Evolutionary conservation across 2,797 vertebrate genomes (phyloP).

Genomic region (Cyprinella venusta): DNA sequence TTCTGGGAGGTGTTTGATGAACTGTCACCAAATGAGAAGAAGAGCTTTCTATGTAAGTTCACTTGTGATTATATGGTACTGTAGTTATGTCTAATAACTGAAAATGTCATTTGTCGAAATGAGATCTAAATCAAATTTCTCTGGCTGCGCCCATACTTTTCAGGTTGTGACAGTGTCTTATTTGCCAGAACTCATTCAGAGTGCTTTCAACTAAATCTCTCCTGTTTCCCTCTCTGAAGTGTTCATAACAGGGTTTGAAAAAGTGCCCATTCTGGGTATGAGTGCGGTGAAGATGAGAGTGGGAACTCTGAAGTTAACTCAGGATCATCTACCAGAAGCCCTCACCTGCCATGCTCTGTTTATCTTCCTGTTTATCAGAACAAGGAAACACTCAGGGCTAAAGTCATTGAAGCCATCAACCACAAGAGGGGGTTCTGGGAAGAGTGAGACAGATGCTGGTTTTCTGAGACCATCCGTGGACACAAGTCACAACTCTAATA

Average conservation of each 20-base stretch:
- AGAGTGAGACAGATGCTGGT: slow-evolving; percentile 30
- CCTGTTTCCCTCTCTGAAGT: slow-evolving; percentile 32
- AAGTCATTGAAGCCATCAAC: slow-evolving; percentile 66
- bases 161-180: not conserved
- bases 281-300: slow-evolving; percentile 67
- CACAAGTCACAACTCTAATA: not conserved
- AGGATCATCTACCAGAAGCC: slow-evolving; percentile 71
- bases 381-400: slow-evolving; percentile 65
- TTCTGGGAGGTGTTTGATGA: slow-evolving; percentile 76
- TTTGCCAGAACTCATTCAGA: too few species aligned
- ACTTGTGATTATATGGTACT: not conserved
- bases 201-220: not conserved
- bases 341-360: slow-evolving; percentile 66
- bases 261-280: slow-evolving; percentile 70
- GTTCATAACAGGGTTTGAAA: slow-evolving; percentile 80
- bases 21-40: slow-evolving; percentile 72
- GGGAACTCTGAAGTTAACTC: slow-evolving; percentile 26
- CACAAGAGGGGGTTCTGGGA: slow-evolving; percentile 69
- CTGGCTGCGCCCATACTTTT: not conserved
- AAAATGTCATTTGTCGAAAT: not conserved
- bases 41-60: slow-evolving; percentile 75
- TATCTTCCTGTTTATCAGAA: slow-evolving; percentile 70
- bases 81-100: not conserved
- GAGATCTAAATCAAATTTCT: not conserved
- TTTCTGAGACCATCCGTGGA: too few species aligned